Percentiles rank a stretch among this genome's conserved stretches.
Evolutionary conservation across 2,797 vertebrate species (phyloP).

Genomic region (Acridotheres tristis): DNA sequence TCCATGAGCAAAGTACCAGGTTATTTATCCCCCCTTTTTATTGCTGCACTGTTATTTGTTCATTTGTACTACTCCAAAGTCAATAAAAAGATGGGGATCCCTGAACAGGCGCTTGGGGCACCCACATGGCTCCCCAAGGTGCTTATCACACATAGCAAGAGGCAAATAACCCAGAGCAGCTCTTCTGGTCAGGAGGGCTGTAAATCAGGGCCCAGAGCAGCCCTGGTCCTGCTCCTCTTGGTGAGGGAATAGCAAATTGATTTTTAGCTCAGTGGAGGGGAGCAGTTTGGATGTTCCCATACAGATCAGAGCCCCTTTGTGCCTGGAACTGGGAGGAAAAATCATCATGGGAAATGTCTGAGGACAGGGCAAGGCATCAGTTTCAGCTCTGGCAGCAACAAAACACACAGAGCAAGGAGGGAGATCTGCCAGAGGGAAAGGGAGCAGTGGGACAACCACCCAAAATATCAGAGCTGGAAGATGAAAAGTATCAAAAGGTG

Average conservation of each 20-base stretch:
- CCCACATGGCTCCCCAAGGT: not conserved
- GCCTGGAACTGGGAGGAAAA: not conserved
- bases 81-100: not conserved
- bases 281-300: not conserved
- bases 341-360: not conserved
- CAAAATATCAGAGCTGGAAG: not conserved
- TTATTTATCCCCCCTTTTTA: conserved; percentile 7
- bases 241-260: not conserved
- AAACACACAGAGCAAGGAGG: not conserved
- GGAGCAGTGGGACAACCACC: not conserved
- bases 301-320: fast-evolving
- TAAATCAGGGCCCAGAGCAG: not conserved
- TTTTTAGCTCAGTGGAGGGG: not conserved
- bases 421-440: not conserved
- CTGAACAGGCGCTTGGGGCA: not conserved
- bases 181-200: not conserved
- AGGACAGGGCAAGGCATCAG: not conserved
- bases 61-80: not conserved
- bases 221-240: not conserved
- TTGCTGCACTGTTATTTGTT: not conserved
- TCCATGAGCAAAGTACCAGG: not conserved
- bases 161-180: not conserved
- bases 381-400: fast-evolving
- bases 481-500: not conserved
- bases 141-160: not conserved